These are phyloP conservation scores for Cryptus viduatorius DNA, from an alignment of 2,888 invertebrate genomes.

Conservation along the genomic window DNA sequence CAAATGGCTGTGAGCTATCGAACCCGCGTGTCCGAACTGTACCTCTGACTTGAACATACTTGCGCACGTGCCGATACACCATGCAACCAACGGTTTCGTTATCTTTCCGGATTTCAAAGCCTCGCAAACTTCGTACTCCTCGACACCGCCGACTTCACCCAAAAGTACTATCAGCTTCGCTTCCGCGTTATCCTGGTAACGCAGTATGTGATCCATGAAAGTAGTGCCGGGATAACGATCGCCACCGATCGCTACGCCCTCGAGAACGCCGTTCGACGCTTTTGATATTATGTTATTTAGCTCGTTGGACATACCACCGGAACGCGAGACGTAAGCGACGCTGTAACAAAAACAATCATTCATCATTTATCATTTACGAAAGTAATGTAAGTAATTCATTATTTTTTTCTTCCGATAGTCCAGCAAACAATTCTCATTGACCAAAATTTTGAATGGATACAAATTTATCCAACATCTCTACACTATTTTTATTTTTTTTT, in stretches of 20 bases:
- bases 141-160: constrained; percentile 99
- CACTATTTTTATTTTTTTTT: background rate
- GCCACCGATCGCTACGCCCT: constrained; percentile 99
- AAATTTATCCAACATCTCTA: too few species aligned
- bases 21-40: constrained; percentile 99
- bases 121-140: constrained; percentile 98
- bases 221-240: constrained; percentile 99
- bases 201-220: constrained; percentile 98
- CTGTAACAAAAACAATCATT: constrained; percentile 85
- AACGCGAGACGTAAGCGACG: constrained; percentile 99
- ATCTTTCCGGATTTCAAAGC: constrained; percentile 93
- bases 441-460: too few species aligned
- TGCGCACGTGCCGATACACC: constrained; percentile 98
- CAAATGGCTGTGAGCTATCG: constrained; percentile 96
- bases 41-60: constrained; percentile 89
- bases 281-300: constrained; percentile 99
- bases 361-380: constrained; percentile 17
- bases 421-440: too few species aligned
- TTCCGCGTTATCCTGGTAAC: constrained; percentile 92
- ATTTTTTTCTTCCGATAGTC: too few species aligned
- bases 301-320: constrained; percentile 99
- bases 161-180: constrained; percentile 98
- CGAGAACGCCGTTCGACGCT: constrained; percentile 98
- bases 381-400: too few species aligned
- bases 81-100: constrained; percentile 97